phyloP scores from a whole-genome alignment of 2,888 invertebrate species.

The Chloromyia formosa region DNA sequence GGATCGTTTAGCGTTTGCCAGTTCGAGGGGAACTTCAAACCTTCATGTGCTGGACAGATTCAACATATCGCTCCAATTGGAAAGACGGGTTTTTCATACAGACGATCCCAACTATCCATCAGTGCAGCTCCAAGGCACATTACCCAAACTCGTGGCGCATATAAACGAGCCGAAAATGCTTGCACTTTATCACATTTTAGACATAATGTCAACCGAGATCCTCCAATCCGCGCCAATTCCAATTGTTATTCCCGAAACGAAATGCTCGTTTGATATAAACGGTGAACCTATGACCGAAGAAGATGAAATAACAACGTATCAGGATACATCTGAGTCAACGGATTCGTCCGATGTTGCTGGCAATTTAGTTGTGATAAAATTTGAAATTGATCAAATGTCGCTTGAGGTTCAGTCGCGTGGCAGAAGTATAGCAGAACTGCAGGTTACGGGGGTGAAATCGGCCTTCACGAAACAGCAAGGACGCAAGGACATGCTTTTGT shows the following conservation, averaged over 20 bases:
- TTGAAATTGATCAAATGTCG: slow-evolving; percentile 87
- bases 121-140: slow-evolving; percentile 81
- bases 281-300: slow-evolving; percentile 28
- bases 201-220: slow-evolving; percentile 59
- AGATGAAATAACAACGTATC: slow-evolving; percentile 29
- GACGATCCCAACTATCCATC: slow-evolving; percentile 88
- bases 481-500: slow-evolving; percentile 81
- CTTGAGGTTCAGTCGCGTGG: slow-evolving; percentile 87
- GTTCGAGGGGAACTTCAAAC: slow-evolving; percentile 82
- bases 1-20: slow-evolving; percentile 90
- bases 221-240: slow-evolving; percentile 42
- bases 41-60: slow-evolving; percentile 87
- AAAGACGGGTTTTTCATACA: slow-evolving; percentile 82
- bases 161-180: slow-evolving; percentile 90
- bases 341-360: slow-evolving; percentile 14
- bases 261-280: background rate
- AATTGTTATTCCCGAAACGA: slow-evolving; percentile 35
- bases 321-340: slow-evolving; percentile 62
- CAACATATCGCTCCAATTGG: slow-evolving; percentile 75
- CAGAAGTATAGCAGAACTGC: slow-evolving; percentile 90
- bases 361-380: slow-evolving; percentile 79
- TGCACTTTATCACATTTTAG: slow-evolving; percentile 69
- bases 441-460: slow-evolving; percentile 87
- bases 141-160: slow-evolving; percentile 88
- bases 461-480: slow-evolving; percentile 77